A percentile compares a stretch with the other conserved stretches of the same genome.
Conservation (phyloP, 2,797 vertebrate species). For the Ptychadena robeensis region DNA sequence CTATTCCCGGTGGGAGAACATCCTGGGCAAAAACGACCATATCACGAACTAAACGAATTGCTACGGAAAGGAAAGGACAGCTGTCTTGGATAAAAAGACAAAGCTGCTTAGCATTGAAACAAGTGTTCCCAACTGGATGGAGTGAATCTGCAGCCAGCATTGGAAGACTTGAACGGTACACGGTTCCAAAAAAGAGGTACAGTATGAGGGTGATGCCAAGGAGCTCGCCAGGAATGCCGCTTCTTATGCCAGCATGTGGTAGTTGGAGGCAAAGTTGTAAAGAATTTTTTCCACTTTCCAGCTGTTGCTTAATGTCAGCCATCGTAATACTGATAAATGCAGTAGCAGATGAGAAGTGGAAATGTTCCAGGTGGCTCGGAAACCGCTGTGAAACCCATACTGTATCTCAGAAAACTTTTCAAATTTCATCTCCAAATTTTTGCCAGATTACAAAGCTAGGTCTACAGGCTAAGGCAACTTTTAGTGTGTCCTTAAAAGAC, state of each 20-base stretch:
- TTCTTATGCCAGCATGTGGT: background rate
- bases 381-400: background rate
- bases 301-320: background rate
- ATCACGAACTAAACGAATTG: constrained; percentile 54
- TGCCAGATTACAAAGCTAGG: too few species aligned
- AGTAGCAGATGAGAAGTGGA: background rate
- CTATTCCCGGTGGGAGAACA: constrained; percentile 25
- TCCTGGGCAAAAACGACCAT: constrained; percentile 4
- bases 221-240: background rate
- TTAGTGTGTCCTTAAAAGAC: too few species aligned
- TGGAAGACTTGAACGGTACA: background rate
- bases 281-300: background rate
- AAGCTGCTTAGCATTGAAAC: constrained; percentile 1
- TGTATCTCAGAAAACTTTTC: background rate
- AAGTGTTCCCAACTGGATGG: constrained; percentile 34
- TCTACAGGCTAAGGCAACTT: too few species aligned
- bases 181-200: background rate
- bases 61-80: constrained; percentile 34
- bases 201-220: background rate
- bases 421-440: too few species aligned
- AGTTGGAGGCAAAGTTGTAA: background rate
- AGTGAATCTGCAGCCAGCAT: background rate
- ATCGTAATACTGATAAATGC: background rate
- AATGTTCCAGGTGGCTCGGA: background rate
- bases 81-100: constrained; percentile 36